A percentile compares a stretch with the other conserved stretches of the same genome.
Conservation (phyloP, 2,888 invertebrate species). For the Pammene fasciana region DNA sequence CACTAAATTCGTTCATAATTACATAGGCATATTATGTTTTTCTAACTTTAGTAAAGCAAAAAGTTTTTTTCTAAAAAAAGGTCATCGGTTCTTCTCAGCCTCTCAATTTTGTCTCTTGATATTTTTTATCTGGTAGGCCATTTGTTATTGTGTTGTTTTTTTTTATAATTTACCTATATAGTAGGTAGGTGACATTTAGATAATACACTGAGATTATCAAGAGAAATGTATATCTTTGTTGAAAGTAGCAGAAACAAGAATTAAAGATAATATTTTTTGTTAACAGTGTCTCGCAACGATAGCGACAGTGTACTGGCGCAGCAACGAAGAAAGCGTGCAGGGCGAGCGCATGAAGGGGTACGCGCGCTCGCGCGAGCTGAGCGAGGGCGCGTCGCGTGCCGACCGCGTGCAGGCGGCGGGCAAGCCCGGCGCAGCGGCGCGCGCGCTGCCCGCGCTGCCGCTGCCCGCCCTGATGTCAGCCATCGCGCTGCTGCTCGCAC, state of each 20-base stretch:
- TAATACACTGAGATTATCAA: too few species aligned
- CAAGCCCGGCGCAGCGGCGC: conserved; percentile 61
- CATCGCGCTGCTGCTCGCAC: conserved; percentile 49
- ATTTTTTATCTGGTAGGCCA: too few species aligned
- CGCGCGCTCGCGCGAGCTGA: conserved; percentile 90
- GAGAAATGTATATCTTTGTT: too few species aligned
- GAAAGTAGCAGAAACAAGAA: neutral
- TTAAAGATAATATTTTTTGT: neutral
- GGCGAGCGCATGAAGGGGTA: conserved; percentile 89
- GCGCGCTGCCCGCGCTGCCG: conserved; percentile 47
- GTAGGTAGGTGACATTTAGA: too few species aligned
- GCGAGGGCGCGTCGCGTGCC: conserved; percentile 86
- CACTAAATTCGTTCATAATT: too few species aligned
- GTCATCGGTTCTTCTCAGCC: too few species aligned
- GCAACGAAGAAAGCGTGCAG: conserved; percentile 94
- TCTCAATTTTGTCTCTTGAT: too few species aligned
- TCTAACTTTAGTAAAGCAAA: too few species aligned
- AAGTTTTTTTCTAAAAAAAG: too few species aligned
- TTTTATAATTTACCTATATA: too few species aligned
- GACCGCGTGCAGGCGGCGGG: conserved; percentile 88
- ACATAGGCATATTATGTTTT: too few species aligned
- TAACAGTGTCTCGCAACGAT: conserved; percentile 91
- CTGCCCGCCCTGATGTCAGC: conserved; percentile 48
- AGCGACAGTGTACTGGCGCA: conserved; percentile 92
- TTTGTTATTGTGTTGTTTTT: too few species aligned